Evolutionary conservation across 2,797 vertebrate genomes (phyloP), one percentile per base, ranked within the genome.

Genomic region (Peromyscus nudipes): DNA sequence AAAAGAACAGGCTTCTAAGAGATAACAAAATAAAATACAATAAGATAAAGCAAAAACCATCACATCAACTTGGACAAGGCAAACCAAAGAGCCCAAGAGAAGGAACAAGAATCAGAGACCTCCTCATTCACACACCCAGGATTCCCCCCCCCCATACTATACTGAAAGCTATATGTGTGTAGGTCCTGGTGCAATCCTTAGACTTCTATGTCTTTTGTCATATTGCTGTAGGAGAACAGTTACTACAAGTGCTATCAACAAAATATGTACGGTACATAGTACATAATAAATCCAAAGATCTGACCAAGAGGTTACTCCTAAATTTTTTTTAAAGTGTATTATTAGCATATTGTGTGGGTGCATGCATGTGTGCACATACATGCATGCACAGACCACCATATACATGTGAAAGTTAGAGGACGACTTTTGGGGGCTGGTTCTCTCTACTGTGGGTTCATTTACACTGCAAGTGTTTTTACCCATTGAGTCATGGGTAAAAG

Each of bases 181-280:
- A 37, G 37, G 80, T 40, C 57, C 80, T 37, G 95, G 62, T 85
- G 17, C 43, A 89, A 77, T 87, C 34, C 43, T 64, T 90, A 49
- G 29, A 69, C 12, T 9, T 89, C 40, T 92, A 31, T 49, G 83
- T 84, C 34, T 80, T 76, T 57, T 55, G 16, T 76, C 29, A 52
- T 60, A n/a, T 55, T 77, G 57, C 21, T 96, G 46, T 86, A 29
- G n/a, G 10, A 94, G 60, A 94, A 90, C 52, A 94, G 82, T 73
- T 40, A 40, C 17, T 31, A 25, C 23, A 77, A 76, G 4, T 46
- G 75, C 25, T 76, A 23, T 7, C 43, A 46, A 25, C 31, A 90
- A 65, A 86, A 83, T 29, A 4, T 57, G n/a, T 27, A 52, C 3
- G 67, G 7, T 19, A 89, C 64, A 65, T n/a, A 60, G 67, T 27